Base-by-base conservation (phyloP, 2,888 invertebrate genomes). In the Coenonympha arcania region DNA sequence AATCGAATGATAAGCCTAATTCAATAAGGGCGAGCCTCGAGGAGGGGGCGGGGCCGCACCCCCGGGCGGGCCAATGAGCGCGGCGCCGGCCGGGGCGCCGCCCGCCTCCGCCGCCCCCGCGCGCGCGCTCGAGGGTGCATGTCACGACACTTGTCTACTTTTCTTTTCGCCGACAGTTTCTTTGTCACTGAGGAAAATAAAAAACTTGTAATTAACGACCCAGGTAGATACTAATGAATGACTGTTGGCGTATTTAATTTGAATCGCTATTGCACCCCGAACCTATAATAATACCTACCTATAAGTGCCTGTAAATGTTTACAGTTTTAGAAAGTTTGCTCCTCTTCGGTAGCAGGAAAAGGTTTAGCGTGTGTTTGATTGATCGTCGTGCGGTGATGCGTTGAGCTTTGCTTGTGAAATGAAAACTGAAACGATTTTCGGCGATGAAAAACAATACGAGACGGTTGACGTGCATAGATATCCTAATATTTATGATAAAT, bases 1-100 rank as follows among this genome's bases (percentile, higher is more conserved):
- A 86, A 87, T 87, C 86, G 84, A 86, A 91, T 91, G 91, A 91
- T 91, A 90, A 90, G 90, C 90, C 89, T 91, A 91, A 91, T 91
- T 91, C 91, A 91, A 91, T 91, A 91, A 91, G 89, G 88, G 81
- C 84, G 79, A 77, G 79, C 79, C 80, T 83, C 82, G 84, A 81
- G 87, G 77, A 75, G 69, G 79, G 79, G 82, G 81, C 80, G 83
- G 83, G 73, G 76, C 78, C 71, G 71, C 77, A 76, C 79, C 79
- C 80, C 81, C 75, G 62, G 60, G 61, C 55, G 59, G 67, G 60
- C 72, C 66, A 76, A 68, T 80, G 77, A 79, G 79, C 79, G 73
- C 73, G 62, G 69, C 62, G 68, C 68, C 70, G 64, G 64, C 57
- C 63, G 59, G 68, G 65, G 59, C 62, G 65, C 65, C 66, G 63